phyloP scores from a whole-genome alignment of 1,140 invertebrate species.

The Cecropterus lyciades region DNA sequence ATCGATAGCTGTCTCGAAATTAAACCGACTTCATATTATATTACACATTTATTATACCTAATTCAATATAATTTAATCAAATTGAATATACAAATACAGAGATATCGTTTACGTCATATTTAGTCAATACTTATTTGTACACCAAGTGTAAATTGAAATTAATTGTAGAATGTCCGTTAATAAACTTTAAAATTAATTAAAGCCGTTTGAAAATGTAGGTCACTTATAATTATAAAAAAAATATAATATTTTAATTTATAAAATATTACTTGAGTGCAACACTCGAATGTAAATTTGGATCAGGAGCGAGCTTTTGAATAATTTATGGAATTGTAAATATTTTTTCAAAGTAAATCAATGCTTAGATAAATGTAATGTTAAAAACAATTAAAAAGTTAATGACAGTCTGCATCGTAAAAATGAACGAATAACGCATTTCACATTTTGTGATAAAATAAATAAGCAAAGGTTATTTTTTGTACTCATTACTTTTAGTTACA shows the following conservation, averaged over 20 bases:
- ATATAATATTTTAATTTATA: conserved; percentile 6
- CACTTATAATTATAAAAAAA: conserved; percentile 2
- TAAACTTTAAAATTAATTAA: conserved; percentile 7
- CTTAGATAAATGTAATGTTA: too few relatives aligned
- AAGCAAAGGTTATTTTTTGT: too few relatives aligned
- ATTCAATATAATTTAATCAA: not conserved
- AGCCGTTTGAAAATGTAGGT: not conserved
- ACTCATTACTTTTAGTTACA: too few relatives aligned
- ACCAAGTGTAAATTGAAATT: conserved; percentile 15
- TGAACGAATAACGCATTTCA: too few relatives aligned
- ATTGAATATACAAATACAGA: not conserved
- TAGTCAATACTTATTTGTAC: conserved; percentile 5
- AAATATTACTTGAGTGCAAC: conserved; percentile 9
- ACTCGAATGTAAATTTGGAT: conserved; percentile 11
- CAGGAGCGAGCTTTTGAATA: conserved; percentile 17
- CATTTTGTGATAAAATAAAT: too few relatives aligned
- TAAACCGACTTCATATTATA: not conserved
- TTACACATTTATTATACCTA: not conserved
- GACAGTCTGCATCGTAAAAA: too few relatives aligned
- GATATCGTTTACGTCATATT: conserved; percentile 1
- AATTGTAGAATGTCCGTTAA: conserved; percentile 6
- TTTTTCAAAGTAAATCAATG: conserved; percentile 6
- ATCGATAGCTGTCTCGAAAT: conserved; percentile 1
- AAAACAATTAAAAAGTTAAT: too few relatives aligned
- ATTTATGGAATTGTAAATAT: conserved; percentile 33